Conservation (phyloP, 2,888 invertebrate species). For the Metalampra italica region DNA sequence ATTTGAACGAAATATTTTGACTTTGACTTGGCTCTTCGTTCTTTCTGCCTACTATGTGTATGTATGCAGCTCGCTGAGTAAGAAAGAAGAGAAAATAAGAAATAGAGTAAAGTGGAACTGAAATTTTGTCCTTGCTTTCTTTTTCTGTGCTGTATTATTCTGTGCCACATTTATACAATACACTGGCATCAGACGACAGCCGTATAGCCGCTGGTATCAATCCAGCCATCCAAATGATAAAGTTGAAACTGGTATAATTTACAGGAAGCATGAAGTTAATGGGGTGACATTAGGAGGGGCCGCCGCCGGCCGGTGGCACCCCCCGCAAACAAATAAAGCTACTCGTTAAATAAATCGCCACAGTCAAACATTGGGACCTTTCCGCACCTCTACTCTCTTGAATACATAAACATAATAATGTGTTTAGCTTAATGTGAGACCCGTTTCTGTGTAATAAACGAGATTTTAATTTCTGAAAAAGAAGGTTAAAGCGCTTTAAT, state of each 20-base stretch:
- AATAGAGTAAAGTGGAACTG: no score
- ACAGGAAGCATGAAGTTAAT: constrained; percentile 47
- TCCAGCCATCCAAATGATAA: constrained; percentile 38
- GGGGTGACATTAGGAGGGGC: constrained; percentile 55
- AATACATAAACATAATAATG: constrained; percentile 57
- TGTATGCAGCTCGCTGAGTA: constrained; percentile 13
- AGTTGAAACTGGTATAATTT: constrained; percentile 48
- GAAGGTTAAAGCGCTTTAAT: no score
- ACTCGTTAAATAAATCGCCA: constrained; percentile 66
- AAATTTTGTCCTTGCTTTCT: no score
- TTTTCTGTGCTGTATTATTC: no score
- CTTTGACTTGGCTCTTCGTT: no score
- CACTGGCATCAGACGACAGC: constrained; percentile 27
- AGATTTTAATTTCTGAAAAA: constrained; percentile 14
- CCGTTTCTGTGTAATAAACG: constrained; percentile 16
- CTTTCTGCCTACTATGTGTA: no score
- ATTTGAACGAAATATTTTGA: no score
- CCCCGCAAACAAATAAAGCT: constrained; percentile 62
- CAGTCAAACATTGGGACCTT: constrained; percentile 61
- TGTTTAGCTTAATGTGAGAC: constrained; percentile 31
- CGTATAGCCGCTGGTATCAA: constrained; percentile 21
- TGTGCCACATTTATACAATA: constrained; percentile 53
- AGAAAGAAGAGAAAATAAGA: no score
- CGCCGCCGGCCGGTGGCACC: constrained; percentile 32
- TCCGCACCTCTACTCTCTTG: constrained; percentile 51